phyloP scores from a whole-genome alignment of 2,888 invertebrate species.

The Colletes collaris region DNA sequence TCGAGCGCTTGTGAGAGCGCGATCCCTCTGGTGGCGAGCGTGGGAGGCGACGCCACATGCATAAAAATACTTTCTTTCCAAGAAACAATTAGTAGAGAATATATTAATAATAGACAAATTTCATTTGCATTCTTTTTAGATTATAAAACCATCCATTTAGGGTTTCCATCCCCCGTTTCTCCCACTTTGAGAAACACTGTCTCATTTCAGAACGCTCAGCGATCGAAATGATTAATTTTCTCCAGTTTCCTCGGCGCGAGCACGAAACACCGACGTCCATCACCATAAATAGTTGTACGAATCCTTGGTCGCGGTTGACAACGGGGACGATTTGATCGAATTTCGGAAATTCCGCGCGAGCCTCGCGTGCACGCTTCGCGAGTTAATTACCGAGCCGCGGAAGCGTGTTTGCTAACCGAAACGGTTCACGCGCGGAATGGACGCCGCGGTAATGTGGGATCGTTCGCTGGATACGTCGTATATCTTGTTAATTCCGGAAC shows the following conservation, averaged over 20 bases:
- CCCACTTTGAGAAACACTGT: too few relatives aligned
- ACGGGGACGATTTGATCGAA: slow-evolving; percentile 25
- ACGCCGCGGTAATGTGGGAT: slow-evolving; percentile 18
- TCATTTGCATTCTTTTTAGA: too few relatives aligned
- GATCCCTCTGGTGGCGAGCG: too few relatives aligned
- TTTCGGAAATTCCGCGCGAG: slow-evolving; percentile 33
- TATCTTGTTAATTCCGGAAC: slow-evolving; percentile 40
- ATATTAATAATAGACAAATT: too few relatives aligned
- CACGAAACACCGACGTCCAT: slow-evolving; percentile 13
- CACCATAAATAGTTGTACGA: background rate
- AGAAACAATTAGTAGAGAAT: too few relatives aligned
- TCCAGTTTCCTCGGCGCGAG: background rate
- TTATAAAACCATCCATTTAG: too few relatives aligned
- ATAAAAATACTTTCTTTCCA: too few relatives aligned
- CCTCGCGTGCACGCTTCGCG: slow-evolving; percentile 23
- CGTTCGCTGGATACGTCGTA: slow-evolving; percentile 32
- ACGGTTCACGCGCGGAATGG: background rate
- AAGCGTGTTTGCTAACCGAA: background rate
- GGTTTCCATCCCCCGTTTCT: too few relatives aligned
- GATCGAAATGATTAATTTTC: slow-evolving; percentile 2
- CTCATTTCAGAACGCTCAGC: too few relatives aligned
- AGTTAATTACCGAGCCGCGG: slow-evolving; percentile 30
- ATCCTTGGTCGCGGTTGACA: slow-evolving; percentile 10
- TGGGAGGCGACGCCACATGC: too few relatives aligned
- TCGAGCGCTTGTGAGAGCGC: too few relatives aligned